Evolutionary conservation across 2,113 vertebrate genomes (phyloP), one percentile per base, ranked within the genome.

Genomic region (Aleadryas rufinucha): DNA sequence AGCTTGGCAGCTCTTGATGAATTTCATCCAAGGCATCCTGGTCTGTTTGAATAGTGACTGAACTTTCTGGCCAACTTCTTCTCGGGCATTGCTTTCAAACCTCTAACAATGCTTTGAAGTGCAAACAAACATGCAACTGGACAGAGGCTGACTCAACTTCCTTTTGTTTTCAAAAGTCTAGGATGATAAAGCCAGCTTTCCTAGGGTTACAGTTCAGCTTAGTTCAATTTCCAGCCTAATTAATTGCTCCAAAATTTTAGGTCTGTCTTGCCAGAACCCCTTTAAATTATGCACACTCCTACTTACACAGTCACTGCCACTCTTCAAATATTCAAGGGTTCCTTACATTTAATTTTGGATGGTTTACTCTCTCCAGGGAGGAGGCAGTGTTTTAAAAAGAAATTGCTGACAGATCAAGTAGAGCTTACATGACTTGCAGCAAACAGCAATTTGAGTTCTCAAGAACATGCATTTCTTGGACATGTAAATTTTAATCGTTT

Each of bases 261-360:
- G 26, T 79, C 71, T 91, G 42, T 84, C 64, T 93, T 94, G 84
- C 56, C 66, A 93, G 50, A 90, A 65, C 24, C 52, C 10, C 57
- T 93, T 95, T 96, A 89, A 96, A 93, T 95, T 89, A 96, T 89
- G 64, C 81, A 94, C 92, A 64, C 35, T 86, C 39, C 59, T 84
- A 50, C 86, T 96, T 89, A 95, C 66, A 92, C 31, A 92, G 57
- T 78, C 61, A 82, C 68, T 69, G 53, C 53, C 83, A 68, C 83
- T 87, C 76, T 92, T 94, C 88, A 92, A 90, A 94, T 94, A 96
- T 96, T 92, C 91, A 94, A 82, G 61, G 39, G 59, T 92, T 91
- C 89, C 81, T 96, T 75, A 79, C 65, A 84, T 90, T 96, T 96
- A 93, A 84, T 87, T 96, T 93, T 44, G 54, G 47, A 82, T 84